Evolutionary conservation across 2,888 invertebrate species (phyloP).

Genomic region (Lithosia quadra): DNA sequence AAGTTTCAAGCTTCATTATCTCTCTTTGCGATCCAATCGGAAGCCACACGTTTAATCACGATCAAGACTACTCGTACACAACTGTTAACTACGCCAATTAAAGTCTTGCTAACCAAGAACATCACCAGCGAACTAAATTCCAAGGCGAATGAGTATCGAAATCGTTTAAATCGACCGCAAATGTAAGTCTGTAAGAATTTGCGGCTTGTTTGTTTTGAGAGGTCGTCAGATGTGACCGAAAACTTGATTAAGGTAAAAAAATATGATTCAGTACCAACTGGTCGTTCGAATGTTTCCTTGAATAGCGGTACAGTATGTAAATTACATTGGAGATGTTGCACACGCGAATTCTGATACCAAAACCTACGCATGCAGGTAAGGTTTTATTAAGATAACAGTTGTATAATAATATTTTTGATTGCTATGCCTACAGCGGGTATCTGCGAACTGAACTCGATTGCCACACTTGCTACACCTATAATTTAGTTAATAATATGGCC

Average conservation of each 20-base stretch:
- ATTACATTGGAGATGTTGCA: constrained; percentile 70
- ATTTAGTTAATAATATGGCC: constrained; percentile 15
- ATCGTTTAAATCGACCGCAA: constrained; percentile 49
- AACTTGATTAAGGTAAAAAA: constrained; percentile 80
- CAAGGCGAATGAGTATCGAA: constrained; percentile 42
- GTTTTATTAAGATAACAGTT: constrained; percentile 66
- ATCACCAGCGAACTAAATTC: constrained; percentile 31
- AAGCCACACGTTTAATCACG: constrained; percentile 75
- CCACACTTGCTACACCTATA: constrained; percentile 13
- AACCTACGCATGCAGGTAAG: constrained; percentile 64
- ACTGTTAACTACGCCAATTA: constrained; percentile 55
- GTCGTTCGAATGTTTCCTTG: constrained; percentile 68
- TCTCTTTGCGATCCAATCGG: constrained; percentile 68
- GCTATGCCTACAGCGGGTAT: constrained; percentile 47
- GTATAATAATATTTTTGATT: constrained; percentile 56
- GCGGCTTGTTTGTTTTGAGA: constrained; percentile 79
- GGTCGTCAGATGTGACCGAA: constrained; percentile 68
- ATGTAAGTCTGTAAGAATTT: constrained; percentile 57
- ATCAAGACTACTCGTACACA: constrained; percentile 64
- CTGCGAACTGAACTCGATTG: constrained; percentile 29
- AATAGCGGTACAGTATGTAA: constrained; percentile 83
- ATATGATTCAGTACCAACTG: constrained; percentile 73
- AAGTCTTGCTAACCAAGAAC: constrained; percentile 44
- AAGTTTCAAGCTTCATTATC: constrained; percentile 78
- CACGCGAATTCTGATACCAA: constrained; percentile 62